These are phyloP conservation scores for Pandemis heparana DNA, from an alignment of 2,888 invertebrate genomes.

Conservation along the genomic window DNA sequence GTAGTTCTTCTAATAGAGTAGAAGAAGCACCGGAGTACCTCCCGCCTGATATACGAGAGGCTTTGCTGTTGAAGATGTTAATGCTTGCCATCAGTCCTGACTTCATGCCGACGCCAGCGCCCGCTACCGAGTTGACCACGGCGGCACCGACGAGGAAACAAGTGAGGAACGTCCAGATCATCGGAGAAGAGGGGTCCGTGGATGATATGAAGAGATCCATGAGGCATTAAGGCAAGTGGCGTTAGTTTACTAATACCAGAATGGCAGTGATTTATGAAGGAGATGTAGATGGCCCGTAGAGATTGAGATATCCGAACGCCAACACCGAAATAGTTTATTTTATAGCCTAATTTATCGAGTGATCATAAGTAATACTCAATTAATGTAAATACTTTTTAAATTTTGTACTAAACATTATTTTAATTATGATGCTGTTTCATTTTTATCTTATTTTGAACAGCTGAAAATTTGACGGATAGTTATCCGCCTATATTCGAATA, in stretches of 20 bases:
- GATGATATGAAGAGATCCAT: slow-evolving; percentile 67
- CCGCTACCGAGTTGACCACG: slow-evolving; percentile 77
- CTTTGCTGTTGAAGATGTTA: slow-evolving; percentile 89
- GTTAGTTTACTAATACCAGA: not conserved
- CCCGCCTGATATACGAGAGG: slow-evolving; percentile 90
- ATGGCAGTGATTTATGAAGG: not conserved
- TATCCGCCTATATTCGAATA: too few relatives aligned
- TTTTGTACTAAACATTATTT: slow-evolving; percentile 55
- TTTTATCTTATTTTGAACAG: not conserved
- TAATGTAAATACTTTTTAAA: slow-evolving; percentile 71
- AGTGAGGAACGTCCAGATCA: slow-evolving; percentile 90
- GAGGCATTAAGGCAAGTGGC: slow-evolving; percentile 59
- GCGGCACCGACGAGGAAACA: slow-evolving; percentile 84
- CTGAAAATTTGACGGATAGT: not conserved
- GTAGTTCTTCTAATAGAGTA: slow-evolving; percentile 73
- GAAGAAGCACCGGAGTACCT: slow-evolving; percentile 86
- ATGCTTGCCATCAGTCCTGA: slow-evolving; percentile 90
- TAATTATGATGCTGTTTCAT: slow-evolving; percentile 37
- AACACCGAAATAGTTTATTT: slow-evolving; percentile 37
- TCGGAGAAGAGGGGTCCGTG: slow-evolving; percentile 87
- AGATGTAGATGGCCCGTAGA: not conserved
- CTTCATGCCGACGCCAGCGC: slow-evolving; percentile 73
- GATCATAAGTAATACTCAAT: slow-evolving; percentile 66
- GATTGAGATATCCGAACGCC: slow-evolving; percentile 31
- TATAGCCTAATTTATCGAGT: slow-evolving; percentile 56